Conservation (phyloP, 2,888 invertebrate species). For the Bellardia bayeri region DNA sequence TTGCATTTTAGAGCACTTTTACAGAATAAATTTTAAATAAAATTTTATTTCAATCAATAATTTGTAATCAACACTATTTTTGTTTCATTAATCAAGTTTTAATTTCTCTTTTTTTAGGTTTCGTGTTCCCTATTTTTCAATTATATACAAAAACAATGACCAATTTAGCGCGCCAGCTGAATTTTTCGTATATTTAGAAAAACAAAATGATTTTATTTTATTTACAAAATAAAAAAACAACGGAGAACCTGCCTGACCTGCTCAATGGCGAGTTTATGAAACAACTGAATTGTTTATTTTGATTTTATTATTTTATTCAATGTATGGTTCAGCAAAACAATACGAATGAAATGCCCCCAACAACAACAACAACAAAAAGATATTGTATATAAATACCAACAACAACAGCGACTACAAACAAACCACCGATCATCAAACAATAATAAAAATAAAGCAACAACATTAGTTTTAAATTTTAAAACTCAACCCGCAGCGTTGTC, state of each 20-base stretch:
- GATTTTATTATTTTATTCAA: slow-evolving; percentile 21
- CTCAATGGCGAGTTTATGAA: slow-evolving; percentile 76
- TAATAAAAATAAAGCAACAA: background rate
- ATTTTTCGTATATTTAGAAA: slow-evolving; percentile 6
- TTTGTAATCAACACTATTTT: slow-evolving; percentile 46
- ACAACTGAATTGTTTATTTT: slow-evolving; percentile 75
- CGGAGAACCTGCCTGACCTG: slow-evolving; percentile 64
- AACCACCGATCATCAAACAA: slow-evolving; percentile 25
- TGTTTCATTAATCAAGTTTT: slow-evolving; percentile 29
- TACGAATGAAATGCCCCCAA: background rate
- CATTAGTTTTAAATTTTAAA: background rate
- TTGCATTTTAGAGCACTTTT: slow-evolving; percentile 36
- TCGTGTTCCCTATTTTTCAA: background rate
- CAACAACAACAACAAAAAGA: background rate
- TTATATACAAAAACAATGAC: slow-evolving; percentile 46
- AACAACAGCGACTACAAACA: slow-evolving; percentile 2
- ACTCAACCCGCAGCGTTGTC: slow-evolving; percentile 6
- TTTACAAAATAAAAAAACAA: slow-evolving; percentile 16
- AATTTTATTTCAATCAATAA: slow-evolving; percentile 8
- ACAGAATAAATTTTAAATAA: background rate
- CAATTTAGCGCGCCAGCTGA: slow-evolving; percentile 65
- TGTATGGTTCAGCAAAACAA: background rate
- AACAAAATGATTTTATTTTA: background rate
- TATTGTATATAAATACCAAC: background rate
- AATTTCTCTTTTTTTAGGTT: background rate